Base-by-base conservation (phyloP, 2,113 vertebrate species). In the Tychaedon coryphoeus region DNA sequence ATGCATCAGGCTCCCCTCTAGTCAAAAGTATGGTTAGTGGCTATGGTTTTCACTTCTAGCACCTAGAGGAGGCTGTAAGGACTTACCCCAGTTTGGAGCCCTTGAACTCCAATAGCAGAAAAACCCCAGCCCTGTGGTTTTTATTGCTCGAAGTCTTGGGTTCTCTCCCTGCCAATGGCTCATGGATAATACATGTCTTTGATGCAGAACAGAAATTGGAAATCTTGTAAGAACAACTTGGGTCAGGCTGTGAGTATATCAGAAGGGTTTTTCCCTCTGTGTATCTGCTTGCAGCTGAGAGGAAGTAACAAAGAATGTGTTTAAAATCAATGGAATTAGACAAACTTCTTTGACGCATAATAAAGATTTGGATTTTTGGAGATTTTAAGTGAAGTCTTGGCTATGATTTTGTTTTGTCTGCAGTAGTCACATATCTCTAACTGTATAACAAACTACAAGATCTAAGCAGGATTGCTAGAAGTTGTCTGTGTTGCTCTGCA, bases 251-350 rank as follows among this genome's bases (percentile, higher is more conserved):
- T 1, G 2, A 90, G 65, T 74, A 7, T 90, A 96, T 96, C 92
- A 80, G 69, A 88, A 90, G 71, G 79, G 65, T 15, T 93, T 95
- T 96, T 38, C 75, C 78, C 90, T 93, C 76, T 74, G 60, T n/a
- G 24, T 88, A 62, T 95, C 75, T 90, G 31, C 54, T 90, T 95
- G 90, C 88, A 95, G 88, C 95, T 93, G 93, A 94, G 79, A 96
- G 88, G 85, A 96, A 90, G 75, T 93, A 80, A 58, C 64, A 77
- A 96, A 92, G 67, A 94, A 93, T 94, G 88, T 96, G 88, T 95
- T 95, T 96, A 90, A 95, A 94, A 96, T 96, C 79, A 92, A 71
- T 80, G 86, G 88, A 93, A 92, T 96, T 94, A 90, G 90, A 91
- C 7, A 2, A 94, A 90, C 51, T 90, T 86, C 60, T 94, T 92